These are phyloP conservation scores for Trichogramma evanescens DNA, from an alignment of 2,888 invertebrate species.

Conservation along the genomic window DNA sequence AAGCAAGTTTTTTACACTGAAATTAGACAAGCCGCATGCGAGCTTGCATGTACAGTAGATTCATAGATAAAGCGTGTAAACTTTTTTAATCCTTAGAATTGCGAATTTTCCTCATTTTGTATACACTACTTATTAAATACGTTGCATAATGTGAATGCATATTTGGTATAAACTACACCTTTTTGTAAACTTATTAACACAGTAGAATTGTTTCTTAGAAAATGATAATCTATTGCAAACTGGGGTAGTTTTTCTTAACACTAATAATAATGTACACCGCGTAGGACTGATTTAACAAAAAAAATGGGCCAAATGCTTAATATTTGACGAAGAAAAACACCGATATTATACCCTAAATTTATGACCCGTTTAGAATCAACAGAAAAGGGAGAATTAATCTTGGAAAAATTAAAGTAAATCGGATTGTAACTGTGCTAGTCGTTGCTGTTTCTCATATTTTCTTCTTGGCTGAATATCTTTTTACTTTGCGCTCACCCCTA, in stretches of 20 bases:
- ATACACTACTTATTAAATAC: too few species aligned
- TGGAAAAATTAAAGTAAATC: too few species aligned
- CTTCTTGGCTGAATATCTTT: background rate
- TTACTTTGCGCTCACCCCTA: slow-evolving; percentile 3
- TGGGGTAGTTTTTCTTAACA: background rate
- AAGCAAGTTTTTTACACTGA: too few species aligned
- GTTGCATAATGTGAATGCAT: too few species aligned
- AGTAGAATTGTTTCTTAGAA: too few species aligned
- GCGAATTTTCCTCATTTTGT: too few species aligned
- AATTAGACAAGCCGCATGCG: background rate
- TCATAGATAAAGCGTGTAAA: slow-evolving; percentile 2
- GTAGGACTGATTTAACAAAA: background rate
- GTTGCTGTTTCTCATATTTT: background rate
- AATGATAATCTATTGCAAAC: too few species aligned
- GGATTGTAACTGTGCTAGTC: too few species aligned
- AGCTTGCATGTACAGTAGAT: slow-evolving; percentile 11
- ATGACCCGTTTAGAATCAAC: too few species aligned
- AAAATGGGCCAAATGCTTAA: background rate
- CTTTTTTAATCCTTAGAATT: background rate
- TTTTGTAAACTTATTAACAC: too few species aligned
- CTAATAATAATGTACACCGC: background rate
- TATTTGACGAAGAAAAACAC: background rate
- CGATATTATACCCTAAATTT: background rate
- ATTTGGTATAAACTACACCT: too few species aligned
- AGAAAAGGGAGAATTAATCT: too few species aligned